phyloP scores from a whole-genome alignment of 2,113 vertebrate genomes.

The Neodon shergylaensis region DNA sequence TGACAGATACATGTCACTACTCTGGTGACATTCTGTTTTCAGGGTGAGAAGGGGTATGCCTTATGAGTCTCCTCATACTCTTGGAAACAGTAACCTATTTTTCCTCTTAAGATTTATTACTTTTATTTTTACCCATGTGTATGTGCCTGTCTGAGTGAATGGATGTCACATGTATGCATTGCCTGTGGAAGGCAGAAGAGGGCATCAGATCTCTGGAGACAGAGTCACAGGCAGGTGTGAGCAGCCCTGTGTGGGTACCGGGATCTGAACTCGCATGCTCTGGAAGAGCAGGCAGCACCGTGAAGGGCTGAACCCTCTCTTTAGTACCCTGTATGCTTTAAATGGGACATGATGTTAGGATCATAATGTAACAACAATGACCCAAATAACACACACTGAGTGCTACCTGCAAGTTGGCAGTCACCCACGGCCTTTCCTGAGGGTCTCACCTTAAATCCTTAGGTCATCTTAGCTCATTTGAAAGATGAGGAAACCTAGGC shows the following conservation, averaged over 20 bases:
- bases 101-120: background rate
- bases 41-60: background rate
- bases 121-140: background rate
- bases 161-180: background rate
- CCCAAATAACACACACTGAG: fast-evolving
- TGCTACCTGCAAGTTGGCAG: no score
- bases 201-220: background rate
- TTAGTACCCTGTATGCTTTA: background rate
- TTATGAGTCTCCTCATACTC: background rate
- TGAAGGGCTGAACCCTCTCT: background rate
- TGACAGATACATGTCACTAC: background rate
- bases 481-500: background rate
- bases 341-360: background rate
- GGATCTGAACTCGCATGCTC: background rate
- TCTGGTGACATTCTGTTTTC: background rate
- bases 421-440: background rate
- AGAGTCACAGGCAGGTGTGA: background rate
- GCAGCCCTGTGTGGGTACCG: background rate
- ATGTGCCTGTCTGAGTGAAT: background rate
- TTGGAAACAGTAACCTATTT: background rate
- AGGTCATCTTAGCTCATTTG: background rate
- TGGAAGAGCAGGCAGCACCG: background rate
- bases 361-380: background rate
- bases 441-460: background rate
- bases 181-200: background rate